phyloP scores from a whole-genome alignment of 2,113 vertebrate species.

The Herpailurus yagouaroundi region DNA sequence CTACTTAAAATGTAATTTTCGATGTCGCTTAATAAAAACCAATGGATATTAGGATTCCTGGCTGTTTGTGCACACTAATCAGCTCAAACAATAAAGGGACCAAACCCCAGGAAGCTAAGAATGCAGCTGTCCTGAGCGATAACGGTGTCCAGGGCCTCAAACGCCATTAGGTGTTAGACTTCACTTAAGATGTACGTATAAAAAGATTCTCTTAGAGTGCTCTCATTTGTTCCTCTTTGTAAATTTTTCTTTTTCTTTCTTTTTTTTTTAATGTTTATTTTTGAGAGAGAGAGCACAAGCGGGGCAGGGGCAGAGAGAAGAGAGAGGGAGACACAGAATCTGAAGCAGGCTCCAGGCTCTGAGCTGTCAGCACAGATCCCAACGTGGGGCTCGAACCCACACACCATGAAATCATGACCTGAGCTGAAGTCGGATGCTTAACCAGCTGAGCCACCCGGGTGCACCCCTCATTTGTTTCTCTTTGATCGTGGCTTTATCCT shows the following conservation, averaged over 20 bases:
- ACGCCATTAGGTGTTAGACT: not conserved
- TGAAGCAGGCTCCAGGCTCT: no score
- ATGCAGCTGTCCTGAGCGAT: not conserved
- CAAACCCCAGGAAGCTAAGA: not conserved
- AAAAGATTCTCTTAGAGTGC: not conserved
- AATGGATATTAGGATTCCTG: not conserved
- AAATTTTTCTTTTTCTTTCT: no score
- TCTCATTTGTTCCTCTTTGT: no score
- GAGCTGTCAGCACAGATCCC: no score
- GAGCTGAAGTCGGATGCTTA: no score
- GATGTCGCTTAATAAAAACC: not conserved
- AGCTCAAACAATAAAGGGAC: not conserved
- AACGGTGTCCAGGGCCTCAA: not conserved
- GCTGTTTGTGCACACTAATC: not conserved
- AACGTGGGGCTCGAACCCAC: no score
- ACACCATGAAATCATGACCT: no score
- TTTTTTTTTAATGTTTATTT: no score
- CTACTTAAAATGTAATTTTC: not conserved
- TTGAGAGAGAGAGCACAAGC: no score
- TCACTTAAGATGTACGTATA: not conserved
- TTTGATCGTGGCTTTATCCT: not conserved
- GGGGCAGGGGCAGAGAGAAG: no score
- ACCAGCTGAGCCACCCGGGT: no score
- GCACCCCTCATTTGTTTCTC: not conserved
- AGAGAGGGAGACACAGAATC: no score